phyloP scores from a whole-genome alignment of 2,888 invertebrate genomes.

The Orchesella flavescens region DNA sequence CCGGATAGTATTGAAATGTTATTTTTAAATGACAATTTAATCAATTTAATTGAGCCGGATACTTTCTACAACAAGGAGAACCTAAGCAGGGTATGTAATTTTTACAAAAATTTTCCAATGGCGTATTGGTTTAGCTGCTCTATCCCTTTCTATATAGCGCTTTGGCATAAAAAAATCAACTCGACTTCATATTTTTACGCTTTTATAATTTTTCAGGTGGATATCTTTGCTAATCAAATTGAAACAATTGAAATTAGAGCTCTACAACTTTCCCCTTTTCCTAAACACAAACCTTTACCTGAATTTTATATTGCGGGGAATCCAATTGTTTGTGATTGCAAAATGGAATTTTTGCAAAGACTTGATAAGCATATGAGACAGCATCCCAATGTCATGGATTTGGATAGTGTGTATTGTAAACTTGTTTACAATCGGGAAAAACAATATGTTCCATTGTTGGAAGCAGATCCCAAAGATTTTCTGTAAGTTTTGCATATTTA shows the following conservation, averaged over 20 bases:
- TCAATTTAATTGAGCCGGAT: slow-evolving; percentile 87
- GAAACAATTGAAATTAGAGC: slow-evolving; percentile 92
- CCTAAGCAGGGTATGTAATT: slow-evolving; percentile 89
- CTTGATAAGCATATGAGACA: slow-evolving; percentile 90
- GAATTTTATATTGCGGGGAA: slow-evolving; percentile 95
- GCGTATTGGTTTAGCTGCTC: no score
- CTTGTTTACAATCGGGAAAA: slow-evolving; percentile 88
- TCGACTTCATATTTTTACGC: no score
- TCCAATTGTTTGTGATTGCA: slow-evolving; percentile 95
- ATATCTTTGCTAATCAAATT: slow-evolving; percentile 93
- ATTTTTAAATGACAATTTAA: slow-evolving; percentile 91
- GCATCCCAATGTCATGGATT: slow-evolving; percentile 92
- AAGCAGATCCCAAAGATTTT: slow-evolving; percentile 91
- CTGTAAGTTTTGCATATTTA: no score
- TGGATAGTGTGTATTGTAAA: slow-evolving; percentile 91
- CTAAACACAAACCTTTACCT: slow-evolving; percentile 84
- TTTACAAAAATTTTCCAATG: no score
- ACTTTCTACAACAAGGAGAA: slow-evolving; percentile 92
- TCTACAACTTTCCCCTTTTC: slow-evolving; percentile 86
- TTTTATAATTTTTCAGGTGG: no score
- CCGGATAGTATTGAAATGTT: slow-evolving; percentile 89
- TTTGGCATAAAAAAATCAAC: no score
- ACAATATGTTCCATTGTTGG: slow-evolving; percentile 88
- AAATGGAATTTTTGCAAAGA: slow-evolving; percentile 95
- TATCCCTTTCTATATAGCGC: no score